Base-by-base conservation (phyloP, 2,888 invertebrate species). In the Tinea semifulvella region DNA sequence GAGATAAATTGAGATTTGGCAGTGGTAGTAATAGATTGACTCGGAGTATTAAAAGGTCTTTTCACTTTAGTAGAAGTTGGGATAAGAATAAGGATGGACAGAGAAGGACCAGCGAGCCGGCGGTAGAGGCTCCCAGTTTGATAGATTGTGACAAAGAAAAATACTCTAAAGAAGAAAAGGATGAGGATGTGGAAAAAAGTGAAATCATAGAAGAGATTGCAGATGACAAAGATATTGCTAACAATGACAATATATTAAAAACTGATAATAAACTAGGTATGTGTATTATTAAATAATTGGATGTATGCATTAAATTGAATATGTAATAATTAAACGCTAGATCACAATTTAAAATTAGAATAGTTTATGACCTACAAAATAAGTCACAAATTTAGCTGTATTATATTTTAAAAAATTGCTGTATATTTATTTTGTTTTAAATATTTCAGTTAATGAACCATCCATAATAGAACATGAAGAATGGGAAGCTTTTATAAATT, bases 401-500 rank as follows among this genome's bases (percentile, higher is more conserved):
- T n/a, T n/a, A n/a, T n/a, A n/a, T n/a, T n/a, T n/a, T n/a, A n/a
- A n/a, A n/a, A n/a, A n/a, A n/a, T n/a, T n/a, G n/a, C n/a, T n/a
- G n/a, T n/a, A n/a, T n/a, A n/a, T n/a, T n/a, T n/a, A 47, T 5
- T 26, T 45, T 18, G 27, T 25, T 46, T 6, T 39, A 1, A 49
- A 16, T 18, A 28, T 65, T 58, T 10, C 62, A 80, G 77, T 64
- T 7, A 75, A 73, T 53, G 76, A 76, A 55, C 85, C 84, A 35
- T 82, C 85, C 2, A 88, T 90, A 2, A 89, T 93, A 48, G 92
- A 94, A 64, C 85, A 90, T 52, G 93, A 94, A 50, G 94, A 94
- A 67, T 94, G 93, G 94, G 80, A 92, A 50, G 92, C 89, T 1
- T 94, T 94, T 65, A 68, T 94, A 1, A 87, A 90, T 56, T 86